Evolutionary conservation across 2,797 vertebrate species (phyloP).

Genomic region (Otolemur crassicaudatus): DNA sequence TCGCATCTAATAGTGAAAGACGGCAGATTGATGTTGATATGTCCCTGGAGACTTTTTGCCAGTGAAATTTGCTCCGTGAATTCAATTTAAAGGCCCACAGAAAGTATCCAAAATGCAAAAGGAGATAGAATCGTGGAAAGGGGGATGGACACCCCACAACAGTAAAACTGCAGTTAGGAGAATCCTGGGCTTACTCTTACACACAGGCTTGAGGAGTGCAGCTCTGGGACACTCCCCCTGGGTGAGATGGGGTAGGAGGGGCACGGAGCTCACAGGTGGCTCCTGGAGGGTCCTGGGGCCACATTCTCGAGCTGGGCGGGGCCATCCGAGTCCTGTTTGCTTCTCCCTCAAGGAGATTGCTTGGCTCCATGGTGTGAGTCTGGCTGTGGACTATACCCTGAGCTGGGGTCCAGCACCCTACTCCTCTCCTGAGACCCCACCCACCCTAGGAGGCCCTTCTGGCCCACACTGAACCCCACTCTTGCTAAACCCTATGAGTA

Average conservation of each 20-base stretch:
- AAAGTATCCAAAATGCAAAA: constrained; percentile 56
- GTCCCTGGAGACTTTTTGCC: constrained; percentile 42
- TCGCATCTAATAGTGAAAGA: constrained; percentile 48
- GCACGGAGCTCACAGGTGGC: neutral
- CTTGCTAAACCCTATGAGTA: neutral
- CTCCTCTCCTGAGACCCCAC: neutral
- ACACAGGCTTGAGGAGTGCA: fast-evolving
- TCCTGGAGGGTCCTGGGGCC: neutral
- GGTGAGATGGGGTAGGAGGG: too few relatives aligned
- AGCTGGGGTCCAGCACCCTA: neutral
- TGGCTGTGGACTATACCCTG: neutral
- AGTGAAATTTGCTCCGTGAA: constrained; percentile 42
- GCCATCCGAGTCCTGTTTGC: fast-evolving
- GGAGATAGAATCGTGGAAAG: neutral
- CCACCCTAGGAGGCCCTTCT: neutral
- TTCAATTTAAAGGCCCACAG: constrained; percentile 67
- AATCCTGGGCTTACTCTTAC: fast-evolving
- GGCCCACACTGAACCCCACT: neutral
- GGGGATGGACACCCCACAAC: fast-evolving
- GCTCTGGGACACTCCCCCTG: neutral
- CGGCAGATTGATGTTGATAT: constrained; percentile 39
- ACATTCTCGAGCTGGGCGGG: neutral
- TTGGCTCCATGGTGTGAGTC: neutral
- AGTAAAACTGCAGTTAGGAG: neutral
- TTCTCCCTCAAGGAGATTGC: neutral